These are phyloP conservation scores for Acipenser transmontanus DNA, from an alignment of 2,797 vertebrate genomes.

Conservation along the genomic window DNA sequence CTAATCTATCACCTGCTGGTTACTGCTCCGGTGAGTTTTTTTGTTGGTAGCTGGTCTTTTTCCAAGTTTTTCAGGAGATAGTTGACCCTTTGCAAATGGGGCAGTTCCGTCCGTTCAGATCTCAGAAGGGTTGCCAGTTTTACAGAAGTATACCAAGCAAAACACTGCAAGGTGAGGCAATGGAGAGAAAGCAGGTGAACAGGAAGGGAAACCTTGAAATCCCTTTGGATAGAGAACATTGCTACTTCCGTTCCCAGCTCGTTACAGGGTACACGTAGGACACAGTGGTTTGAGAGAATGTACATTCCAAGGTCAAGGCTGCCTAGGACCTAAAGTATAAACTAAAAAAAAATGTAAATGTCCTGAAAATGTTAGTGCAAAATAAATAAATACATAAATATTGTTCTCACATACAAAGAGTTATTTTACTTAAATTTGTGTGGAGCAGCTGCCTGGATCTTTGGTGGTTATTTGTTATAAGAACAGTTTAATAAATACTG, in stretches of 20 bases:
- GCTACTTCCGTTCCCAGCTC: constrained; percentile 14
- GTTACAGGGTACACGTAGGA: constrained; percentile 1
- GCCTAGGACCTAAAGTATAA: too few relatives aligned
- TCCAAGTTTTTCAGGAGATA: constrained; percentile 56
- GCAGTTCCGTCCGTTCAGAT: constrained; percentile 16
- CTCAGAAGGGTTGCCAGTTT: constrained; percentile 11
- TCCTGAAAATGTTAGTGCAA: too few relatives aligned
- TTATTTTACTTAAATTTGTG: too few relatives aligned
- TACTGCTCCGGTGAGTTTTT: constrained; percentile 59
- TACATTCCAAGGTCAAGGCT: too few relatives aligned
- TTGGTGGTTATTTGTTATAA: too few relatives aligned
- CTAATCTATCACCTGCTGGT: constrained; percentile 95
- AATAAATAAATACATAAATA: too few relatives aligned
- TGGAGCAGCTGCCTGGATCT: too few relatives aligned
- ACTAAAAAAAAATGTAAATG: too few relatives aligned
- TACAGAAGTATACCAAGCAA: background rate
- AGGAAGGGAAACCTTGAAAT: constrained; percentile 36
- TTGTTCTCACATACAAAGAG: too few relatives aligned
- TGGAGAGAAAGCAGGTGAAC: constrained; percentile 17
- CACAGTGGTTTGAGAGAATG: background rate
- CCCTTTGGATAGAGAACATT: constrained; percentile 20
- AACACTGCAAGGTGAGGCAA: constrained; percentile 1
- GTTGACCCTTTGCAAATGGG: constrained; percentile 66
- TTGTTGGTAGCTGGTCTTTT: constrained; percentile 74
- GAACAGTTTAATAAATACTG: too few relatives aligned